A percentile compares a stretch with the other conserved stretches of the same genome.
Conservation (phyloP, 2,888 invertebrate species). For the Drosophila ustulata region DNA sequence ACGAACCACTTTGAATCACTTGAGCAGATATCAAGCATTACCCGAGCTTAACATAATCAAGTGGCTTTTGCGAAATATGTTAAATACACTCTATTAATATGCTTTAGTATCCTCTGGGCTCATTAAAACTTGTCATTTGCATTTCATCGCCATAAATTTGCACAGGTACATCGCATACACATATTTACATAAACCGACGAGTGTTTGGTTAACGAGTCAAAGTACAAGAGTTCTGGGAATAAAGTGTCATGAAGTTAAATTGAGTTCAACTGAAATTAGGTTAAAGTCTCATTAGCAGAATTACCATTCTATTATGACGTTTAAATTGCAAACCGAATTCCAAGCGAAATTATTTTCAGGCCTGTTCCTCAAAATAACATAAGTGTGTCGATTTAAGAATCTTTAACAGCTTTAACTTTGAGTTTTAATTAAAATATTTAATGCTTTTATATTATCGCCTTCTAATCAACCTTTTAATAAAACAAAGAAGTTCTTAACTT, state of each 20-base stretch:
- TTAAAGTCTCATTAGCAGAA: not conserved
- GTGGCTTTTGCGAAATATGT: slow-evolving; percentile 20
- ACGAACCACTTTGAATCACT: slow-evolving; percentile 41
- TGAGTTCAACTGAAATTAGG: not conserved
- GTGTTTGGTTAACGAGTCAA: not conserved
- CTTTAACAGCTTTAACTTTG: no score
- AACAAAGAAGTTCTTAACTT: no score
- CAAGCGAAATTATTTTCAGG: no score
- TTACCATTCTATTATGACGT: not conserved
- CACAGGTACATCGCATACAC: slow-evolving; percentile 2
- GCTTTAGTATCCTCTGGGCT: slow-evolving; percentile 6
- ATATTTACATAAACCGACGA: slow-evolving; percentile 1
- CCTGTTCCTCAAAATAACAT: no score
- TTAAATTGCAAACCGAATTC: not conserved
- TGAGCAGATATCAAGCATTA: slow-evolving; percentile 31
- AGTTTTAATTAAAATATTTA: no score
- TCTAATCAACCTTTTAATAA: no score
- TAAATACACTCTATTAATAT: slow-evolving; percentile 24
- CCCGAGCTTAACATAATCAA: slow-evolving; percentile 32
- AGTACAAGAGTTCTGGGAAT: not conserved
- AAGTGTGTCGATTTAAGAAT: no score
- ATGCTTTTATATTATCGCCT: no score
- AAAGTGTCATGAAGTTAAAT: not conserved
- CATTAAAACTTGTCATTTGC: slow-evolving; percentile 27
- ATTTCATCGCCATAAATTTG: slow-evolving; percentile 11